Conservation (phyloP, 2,888 invertebrate species). For the Morpho helenor region DNA sequence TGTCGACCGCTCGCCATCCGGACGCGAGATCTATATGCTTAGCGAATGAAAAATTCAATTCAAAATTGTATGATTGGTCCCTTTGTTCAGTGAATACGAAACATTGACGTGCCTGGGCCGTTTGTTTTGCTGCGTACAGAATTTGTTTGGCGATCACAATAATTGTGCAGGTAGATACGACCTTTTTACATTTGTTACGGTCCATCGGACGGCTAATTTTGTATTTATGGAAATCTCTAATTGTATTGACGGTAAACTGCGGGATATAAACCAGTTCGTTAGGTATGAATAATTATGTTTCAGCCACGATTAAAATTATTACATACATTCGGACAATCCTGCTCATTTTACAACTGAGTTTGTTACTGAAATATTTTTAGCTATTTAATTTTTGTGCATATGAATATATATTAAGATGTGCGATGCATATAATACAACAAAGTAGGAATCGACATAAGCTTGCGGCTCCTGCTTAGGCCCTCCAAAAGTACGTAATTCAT, state of each 20-base stretch:
- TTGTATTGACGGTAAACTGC: neutral
- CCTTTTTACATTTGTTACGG: constrained; percentile 16
- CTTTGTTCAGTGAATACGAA: constrained; percentile 30
- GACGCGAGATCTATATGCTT: constrained; percentile 28
- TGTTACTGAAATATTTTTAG: too few species aligned
- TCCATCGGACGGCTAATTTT: constrained; percentile 9
- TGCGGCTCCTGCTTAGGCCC: too few species aligned
- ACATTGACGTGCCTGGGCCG: constrained; percentile 22
- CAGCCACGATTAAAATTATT: neutral
- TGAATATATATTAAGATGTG: too few species aligned
- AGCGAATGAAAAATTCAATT: constrained; percentile 32
- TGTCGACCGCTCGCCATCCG: constrained; percentile 20
- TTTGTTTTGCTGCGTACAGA: constrained; percentile 23
- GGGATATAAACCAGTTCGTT: neutral
- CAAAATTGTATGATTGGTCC: constrained; percentile 34
- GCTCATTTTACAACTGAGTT: too few species aligned
- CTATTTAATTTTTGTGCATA: too few species aligned
- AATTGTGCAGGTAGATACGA: constrained; percentile 18
- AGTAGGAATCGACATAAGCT: too few species aligned
- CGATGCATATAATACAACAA: too few species aligned
- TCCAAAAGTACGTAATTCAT: too few species aligned
- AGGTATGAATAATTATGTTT: neutral
- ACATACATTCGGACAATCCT: neutral
- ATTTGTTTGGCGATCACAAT: constrained; percentile 24
- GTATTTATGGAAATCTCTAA: constrained; percentile 5